These are phyloP conservation scores for Podargus strigoides DNA, from an alignment of 2,797 vertebrate species.

Conservation along the genomic window DNA sequence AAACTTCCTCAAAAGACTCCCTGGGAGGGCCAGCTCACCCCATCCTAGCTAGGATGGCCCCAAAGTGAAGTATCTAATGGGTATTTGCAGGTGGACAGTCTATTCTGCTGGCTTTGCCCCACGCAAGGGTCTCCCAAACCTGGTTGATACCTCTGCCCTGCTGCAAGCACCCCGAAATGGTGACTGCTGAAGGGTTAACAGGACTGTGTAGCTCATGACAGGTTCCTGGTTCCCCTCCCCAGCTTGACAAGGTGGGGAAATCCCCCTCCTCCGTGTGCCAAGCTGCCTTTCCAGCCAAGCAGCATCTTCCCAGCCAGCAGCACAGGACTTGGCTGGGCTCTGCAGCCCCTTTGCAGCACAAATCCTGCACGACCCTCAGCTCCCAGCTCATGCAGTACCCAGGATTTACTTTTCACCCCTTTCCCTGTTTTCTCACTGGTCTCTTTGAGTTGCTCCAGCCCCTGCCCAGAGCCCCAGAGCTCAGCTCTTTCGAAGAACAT, in stretches of 20 bases:
- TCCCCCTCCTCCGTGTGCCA: not conserved
- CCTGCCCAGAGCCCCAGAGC: not conserved
- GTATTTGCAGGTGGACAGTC: not conserved
- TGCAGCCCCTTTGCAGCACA: not conserved
- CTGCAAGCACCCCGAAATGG: fast-evolving
- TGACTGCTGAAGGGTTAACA: not conserved
- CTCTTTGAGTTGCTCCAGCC: not conserved
- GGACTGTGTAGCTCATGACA: not conserved
- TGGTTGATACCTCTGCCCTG: fast-evolving
- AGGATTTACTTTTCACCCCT: not conserved
- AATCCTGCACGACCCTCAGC: not conserved
- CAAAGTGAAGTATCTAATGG: not conserved
- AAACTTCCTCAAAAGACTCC: not conserved
- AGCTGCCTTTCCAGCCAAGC: not conserved
- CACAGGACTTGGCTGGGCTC: not conserved
- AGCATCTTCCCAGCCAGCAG: not conserved
- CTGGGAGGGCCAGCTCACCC: not conserved
- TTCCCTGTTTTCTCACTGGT: not conserved
- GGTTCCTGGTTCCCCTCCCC: not conserved
- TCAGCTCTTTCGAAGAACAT: constrained; percentile 5
- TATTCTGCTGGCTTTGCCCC: not conserved
- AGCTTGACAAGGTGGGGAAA: not conserved
- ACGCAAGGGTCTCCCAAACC: not conserved
- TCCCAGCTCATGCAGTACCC: not conserved
- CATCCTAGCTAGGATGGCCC: not conserved